Conservation (phyloP, 2,113 vertebrate genomes). For the Aphelocoma coerulescens region DNA sequence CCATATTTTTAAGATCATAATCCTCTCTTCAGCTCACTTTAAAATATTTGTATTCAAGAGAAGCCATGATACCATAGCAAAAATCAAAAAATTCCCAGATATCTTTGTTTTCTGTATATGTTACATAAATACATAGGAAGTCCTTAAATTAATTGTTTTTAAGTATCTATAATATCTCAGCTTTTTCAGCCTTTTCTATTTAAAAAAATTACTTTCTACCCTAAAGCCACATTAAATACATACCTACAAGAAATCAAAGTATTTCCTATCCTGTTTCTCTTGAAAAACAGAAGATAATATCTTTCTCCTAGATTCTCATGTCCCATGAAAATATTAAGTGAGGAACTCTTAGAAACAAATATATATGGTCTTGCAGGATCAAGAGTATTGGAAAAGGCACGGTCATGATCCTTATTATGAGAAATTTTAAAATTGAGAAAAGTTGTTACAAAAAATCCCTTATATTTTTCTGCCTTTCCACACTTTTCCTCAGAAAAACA, state of each 20-base stretch:
- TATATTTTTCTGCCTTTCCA: background rate
- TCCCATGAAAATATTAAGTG: background rate
- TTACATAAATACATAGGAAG: background rate
- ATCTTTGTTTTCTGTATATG: background rate
- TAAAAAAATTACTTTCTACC: background rate
- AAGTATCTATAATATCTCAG: background rate
- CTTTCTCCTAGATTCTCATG: background rate
- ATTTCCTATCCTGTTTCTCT: background rate
- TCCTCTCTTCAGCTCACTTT: background rate
- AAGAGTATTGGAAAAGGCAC: background rate
- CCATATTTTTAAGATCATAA: rapidly evolving
- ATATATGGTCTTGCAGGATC: background rate
- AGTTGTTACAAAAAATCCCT: background rate
- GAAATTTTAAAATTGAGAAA: background rate
- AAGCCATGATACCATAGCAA: background rate
- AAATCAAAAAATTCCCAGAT: background rate
- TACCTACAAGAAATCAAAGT: background rate
- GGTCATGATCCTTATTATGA: background rate
- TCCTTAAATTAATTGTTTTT: background rate
- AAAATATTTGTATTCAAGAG: background rate
- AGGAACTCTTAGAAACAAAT: background rate
- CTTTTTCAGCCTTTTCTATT: background rate
- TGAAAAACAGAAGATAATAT: background rate
- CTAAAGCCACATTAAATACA: background rate
- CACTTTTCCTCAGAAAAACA: background rate